These are phyloP conservation scores for Dendroctonus ponderosae DNA, from an alignment of 1,140 invertebrate genomes.

Conservation along the genomic window DNA sequence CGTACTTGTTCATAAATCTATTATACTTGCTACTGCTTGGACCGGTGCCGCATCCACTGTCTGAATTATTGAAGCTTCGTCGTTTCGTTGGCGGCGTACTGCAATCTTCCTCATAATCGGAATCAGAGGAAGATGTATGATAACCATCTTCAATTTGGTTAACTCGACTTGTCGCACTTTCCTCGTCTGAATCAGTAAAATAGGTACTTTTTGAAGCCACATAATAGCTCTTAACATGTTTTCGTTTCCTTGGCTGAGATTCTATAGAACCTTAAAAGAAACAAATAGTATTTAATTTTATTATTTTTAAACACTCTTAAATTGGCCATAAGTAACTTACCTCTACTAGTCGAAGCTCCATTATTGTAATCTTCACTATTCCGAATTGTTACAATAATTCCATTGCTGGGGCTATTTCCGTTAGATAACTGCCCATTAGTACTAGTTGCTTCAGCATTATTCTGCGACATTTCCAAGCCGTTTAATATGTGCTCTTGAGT, in stretches of 20 bases:
- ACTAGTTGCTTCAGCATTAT: constrained; percentile 28
- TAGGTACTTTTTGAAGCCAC: neutral
- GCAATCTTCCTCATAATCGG: constrained; percentile 41
- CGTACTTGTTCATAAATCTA: constrained; percentile 15
- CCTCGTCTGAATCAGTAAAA: constrained; percentile 20
- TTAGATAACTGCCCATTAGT: constrained; percentile 14
- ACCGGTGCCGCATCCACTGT: constrained; percentile 47
- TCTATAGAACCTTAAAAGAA: neutral
- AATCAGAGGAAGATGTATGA: constrained; percentile 40
- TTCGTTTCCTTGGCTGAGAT: constrained; percentile 4
- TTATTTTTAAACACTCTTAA: neutral
- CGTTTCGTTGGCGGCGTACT: constrained; percentile 37
- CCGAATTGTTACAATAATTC: neutral
- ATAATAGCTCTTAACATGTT: neutral
- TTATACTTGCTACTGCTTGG: constrained; percentile 35
- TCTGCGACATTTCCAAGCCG: constrained; percentile 49
- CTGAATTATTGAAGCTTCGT: constrained; percentile 35
- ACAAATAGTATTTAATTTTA: neutral
- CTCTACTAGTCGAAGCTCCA: constrained; percentile 32
- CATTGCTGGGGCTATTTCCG: constrained; percentile 6
- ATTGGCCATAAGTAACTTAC: constrained; percentile 4
- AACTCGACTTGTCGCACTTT: neutral
- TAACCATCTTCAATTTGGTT: constrained; percentile 11
- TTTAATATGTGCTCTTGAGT: constrained; percentile 55
- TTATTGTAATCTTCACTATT: constrained; percentile 26